phyloP scores from a whole-genome alignment of 2,888 invertebrate genomes.

The Tuta absoluta region DNA sequence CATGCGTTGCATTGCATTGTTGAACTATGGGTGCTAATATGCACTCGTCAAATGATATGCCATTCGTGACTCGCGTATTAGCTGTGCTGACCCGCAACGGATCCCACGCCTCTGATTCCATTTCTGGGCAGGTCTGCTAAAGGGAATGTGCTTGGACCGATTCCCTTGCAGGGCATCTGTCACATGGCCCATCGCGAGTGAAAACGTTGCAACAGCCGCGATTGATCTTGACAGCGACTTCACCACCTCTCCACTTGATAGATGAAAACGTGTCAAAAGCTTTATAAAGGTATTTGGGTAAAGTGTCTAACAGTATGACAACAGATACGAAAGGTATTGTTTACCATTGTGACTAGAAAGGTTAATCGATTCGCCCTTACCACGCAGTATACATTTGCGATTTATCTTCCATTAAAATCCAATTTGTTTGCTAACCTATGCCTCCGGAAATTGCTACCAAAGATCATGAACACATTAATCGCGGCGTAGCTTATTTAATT shows the following conservation, averaged over 20 bases:
- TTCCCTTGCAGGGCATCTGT: constrained; percentile 22
- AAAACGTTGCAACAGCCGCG: constrained; percentile 10
- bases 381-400: background rate
- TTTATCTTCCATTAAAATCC: constrained; percentile 16
- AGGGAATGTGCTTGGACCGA: constrained; percentile 16
- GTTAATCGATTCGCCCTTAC: constrained; percentile 3
- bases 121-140: constrained; percentile 42
- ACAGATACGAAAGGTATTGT: background rate
- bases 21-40: constrained; percentile 22
- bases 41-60: constrained; percentile 29
- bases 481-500: constrained; percentile 18
- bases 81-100: constrained; percentile 47
- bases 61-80: constrained; percentile 54
- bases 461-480: constrained; percentile 16
- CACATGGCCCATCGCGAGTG: constrained; percentile 14
- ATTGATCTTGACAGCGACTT: background rate
- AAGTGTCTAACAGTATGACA: background rate
- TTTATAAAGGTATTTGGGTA: background rate
- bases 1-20: background rate
- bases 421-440: constrained; percentile 11
- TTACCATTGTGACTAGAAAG: background rate
- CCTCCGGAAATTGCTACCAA: constrained; percentile 11
- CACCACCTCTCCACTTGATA: constrained; percentile 5
- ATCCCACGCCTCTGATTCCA: constrained; percentile 55
- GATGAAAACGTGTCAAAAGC: constrained; percentile 12